Evolutionary conservation across 2,113 vertebrate species (phyloP).

Genomic region (Taxidea taxus): DNA sequence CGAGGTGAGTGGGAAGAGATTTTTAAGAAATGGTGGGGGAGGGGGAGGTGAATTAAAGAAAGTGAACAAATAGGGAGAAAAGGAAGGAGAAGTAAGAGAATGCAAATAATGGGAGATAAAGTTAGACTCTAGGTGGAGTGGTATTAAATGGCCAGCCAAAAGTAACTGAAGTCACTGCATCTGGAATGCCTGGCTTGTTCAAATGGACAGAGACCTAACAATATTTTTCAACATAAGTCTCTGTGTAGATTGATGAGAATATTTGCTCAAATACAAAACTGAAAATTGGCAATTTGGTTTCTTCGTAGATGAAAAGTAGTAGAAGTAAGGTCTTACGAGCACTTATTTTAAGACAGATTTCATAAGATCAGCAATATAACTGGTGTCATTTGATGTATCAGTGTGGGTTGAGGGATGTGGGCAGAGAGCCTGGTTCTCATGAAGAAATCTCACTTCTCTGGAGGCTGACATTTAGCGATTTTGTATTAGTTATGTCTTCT

Average conservation of each 20-base stretch:
- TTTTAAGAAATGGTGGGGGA: not conserved
- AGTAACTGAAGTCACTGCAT: not conserved
- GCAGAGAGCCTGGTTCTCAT: constrained; percentile 36
- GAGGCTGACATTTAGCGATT: constrained; percentile 65
- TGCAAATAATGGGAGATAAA: not conserved
- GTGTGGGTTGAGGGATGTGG: constrained; percentile 50
- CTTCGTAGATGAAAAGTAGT: not conserved
- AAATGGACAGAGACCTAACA: not conserved
- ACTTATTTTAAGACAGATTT: constrained; percentile 50
- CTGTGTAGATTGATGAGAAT: not conserved
- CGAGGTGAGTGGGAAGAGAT: not conserved
- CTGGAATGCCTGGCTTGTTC: not conserved
- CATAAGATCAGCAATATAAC: constrained; percentile 27
- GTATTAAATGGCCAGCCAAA: not conserved
- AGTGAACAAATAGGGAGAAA: accelerated
- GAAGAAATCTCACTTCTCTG: constrained; percentile 50
- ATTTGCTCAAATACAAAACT: not conserved
- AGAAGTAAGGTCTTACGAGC: not conserved
- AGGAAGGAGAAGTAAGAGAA: not conserved
- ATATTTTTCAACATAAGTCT: not conserved
- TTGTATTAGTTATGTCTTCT: constrained; percentile 55
- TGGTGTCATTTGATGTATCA: not conserved
- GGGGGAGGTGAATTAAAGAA: not conserved
- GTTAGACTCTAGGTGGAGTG: not conserved
- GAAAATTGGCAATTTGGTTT: not conserved